phyloP scores from a whole-genome alignment of 2,888 invertebrate species.

The Leucophenga maculata region DNA sequence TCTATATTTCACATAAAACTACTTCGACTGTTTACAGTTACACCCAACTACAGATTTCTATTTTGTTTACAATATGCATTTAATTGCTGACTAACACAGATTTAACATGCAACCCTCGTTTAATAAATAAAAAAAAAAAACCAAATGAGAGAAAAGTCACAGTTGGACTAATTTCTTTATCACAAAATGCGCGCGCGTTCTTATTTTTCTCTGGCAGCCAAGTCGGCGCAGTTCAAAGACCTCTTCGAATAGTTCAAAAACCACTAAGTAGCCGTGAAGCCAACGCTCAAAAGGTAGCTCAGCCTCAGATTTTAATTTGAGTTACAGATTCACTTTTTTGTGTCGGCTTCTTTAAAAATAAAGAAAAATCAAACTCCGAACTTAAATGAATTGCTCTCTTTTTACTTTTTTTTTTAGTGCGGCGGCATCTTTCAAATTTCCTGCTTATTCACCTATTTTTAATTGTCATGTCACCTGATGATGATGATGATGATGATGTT shows the following conservation, averaged over 20 bases:
- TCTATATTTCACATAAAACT: too few species aligned
- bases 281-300: neutral
- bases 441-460: constrained; percentile 60
- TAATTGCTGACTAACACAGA: too few species aligned
- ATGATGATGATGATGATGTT: constrained; percentile 25
- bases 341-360: too few species aligned
- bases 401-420: constrained; percentile 25
- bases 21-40: too few species aligned
- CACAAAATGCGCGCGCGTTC: neutral
- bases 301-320: constrained; percentile 2
- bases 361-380: neutral
- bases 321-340: too few species aligned
- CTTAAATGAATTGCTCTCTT: neutral
- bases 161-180: constrained; percentile 54
- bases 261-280: constrained; percentile 13
- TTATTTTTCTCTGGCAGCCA: too few species aligned
- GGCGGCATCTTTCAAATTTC: constrained; percentile 64
- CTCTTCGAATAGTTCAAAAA: neutral
- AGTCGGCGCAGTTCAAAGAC: constrained; percentile 10
- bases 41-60: too few species aligned
- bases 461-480: constrained; percentile 67
- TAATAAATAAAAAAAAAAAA: neutral
- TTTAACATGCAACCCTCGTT: too few species aligned
- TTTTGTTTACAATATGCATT: too few species aligned
- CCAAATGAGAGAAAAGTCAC: constrained; percentile 31